Percentiles rank a stretch among this genome's conserved stretches.
phyloP scores from a whole-genome alignment of 2,113 vertebrate genomes.

The Gallinago paraguaiae region DNA sequence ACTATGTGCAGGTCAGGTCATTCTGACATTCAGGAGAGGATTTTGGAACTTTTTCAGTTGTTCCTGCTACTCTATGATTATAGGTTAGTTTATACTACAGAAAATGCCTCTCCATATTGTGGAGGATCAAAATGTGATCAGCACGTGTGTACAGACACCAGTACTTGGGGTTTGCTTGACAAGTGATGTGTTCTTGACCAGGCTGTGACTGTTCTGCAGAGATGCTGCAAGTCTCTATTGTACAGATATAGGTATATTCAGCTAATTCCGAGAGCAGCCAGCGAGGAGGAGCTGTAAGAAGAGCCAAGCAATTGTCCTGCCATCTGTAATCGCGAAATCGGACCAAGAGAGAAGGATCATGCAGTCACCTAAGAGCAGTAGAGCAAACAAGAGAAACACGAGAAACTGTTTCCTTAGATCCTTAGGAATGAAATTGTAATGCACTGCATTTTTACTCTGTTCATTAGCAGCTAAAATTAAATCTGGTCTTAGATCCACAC shows the following conservation, averaged over 20 bases:
- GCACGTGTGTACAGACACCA: not conserved
- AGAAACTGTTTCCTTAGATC: not conserved
- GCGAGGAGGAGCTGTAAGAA: not conserved
- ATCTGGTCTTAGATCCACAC: not conserved
- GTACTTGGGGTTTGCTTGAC: not conserved
- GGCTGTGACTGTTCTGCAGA: not conserved
- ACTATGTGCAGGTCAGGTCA: not conserved
- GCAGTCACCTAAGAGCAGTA: not conserved
- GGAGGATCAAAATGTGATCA: not conserved
- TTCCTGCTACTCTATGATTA: not conserved
- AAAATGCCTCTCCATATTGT: not conserved
- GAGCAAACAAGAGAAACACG: not conserved
- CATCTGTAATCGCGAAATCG: fast-evolving
- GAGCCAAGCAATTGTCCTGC: not conserved
- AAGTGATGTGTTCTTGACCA: not conserved
- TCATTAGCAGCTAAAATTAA: not conserved
- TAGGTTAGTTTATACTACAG: not conserved
- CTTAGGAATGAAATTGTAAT: not conserved
- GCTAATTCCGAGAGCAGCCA: not conserved
- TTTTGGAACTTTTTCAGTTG: not conserved
- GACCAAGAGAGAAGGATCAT: not conserved
- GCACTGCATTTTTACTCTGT: not conserved
- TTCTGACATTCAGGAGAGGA: not conserved
- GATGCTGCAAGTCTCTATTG: not conserved
- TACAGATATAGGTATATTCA: not conserved